Evolutionary conservation across 1,140 invertebrate genomes (phyloP), one percentile per base, ranked within the genome.

Genomic region (Nixonia krombeini): DNA sequence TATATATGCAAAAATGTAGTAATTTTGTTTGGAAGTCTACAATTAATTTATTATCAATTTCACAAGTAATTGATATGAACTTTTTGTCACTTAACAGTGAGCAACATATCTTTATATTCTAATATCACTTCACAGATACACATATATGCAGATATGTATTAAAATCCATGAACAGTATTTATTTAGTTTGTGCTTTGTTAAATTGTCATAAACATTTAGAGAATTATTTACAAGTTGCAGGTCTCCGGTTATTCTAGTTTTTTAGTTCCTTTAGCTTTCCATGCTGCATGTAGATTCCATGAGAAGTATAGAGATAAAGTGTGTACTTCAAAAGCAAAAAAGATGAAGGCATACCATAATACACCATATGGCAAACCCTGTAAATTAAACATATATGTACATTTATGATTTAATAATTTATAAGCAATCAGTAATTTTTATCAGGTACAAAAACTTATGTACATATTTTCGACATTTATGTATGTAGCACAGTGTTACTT

Each of bases 271-370:
- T 93, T 85, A 6, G 91, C 87, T 84, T 91, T 91, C 97, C 96
- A 98, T 15, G 94, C 94, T 52, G 88, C 88, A 29, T 96, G 86
- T 29, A 98, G 87, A 80, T 94, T 94, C 83, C 89, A 91, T 0
- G 94, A 91, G 85, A 98, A 98, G 79, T 93, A 93, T 7, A 98
- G 80, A 37, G 95, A 94, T 82, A 98, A 96, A 18, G 89, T 87
- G 82, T 99, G 97, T 35, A 99, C 90, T 87, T 99, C 96, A 17
- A 94, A 87, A 10, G 94, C 94, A 1, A 96, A 79, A 12, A 95
- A 81, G 41, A 98, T 91, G 85, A 98, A 99, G 37, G 91, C 92
- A 81, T 96, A 97, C 96, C 96, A 98, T 50, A 98, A 86, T 12
- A 98, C 84, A 18, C 94, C 95, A 80, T 97, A 95, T 0, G 96